A percentile compares a stretch with the other conserved stretches of the same genome.
These are phyloP conservation scores for Slavum lentiscoides DNA, from an alignment of 2,888 invertebrate genomes.

Conservation along the genomic window DNA sequence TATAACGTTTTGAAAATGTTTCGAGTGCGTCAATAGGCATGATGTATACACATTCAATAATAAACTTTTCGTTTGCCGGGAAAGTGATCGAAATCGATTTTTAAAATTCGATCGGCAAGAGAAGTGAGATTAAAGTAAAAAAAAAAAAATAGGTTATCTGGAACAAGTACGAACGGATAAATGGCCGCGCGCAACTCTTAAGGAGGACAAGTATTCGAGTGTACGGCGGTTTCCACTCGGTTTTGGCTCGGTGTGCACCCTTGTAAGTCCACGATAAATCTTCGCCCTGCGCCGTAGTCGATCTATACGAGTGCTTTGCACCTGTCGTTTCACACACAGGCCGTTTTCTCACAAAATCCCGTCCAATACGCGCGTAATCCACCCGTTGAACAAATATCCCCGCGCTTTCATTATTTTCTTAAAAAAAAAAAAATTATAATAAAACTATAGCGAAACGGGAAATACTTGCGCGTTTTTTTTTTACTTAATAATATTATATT, in stretches of 20 bases:
- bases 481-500: too few relatives aligned
- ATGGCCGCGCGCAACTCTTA: not conserved
- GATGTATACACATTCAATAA: too few relatives aligned
- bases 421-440: too few relatives aligned
- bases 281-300: not conserved
- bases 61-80: too few relatives aligned
- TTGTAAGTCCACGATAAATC: constrained; percentile 18
- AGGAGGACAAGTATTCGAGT: not conserved
- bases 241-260: not conserved
- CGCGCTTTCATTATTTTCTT: not conserved
- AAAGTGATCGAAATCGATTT: too few relatives aligned
- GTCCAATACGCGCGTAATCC: not conserved
- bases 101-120: too few relatives aligned
- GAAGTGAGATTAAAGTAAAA: too few relatives aligned
- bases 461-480: too few relatives aligned
- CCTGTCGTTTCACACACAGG: not conserved
- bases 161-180: constrained; percentile 2
- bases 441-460: too few relatives aligned
- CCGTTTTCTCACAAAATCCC: not conserved
- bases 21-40: too few relatives aligned
- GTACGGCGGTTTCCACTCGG: not conserved
- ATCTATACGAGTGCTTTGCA: not conserved
- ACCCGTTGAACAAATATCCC: not conserved
- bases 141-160: too few relatives aligned
- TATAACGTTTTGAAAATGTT: too few relatives aligned